Base-by-base conservation (phyloP, 2,113 vertebrate genomes). In the Anhinga anhinga region DNA sequence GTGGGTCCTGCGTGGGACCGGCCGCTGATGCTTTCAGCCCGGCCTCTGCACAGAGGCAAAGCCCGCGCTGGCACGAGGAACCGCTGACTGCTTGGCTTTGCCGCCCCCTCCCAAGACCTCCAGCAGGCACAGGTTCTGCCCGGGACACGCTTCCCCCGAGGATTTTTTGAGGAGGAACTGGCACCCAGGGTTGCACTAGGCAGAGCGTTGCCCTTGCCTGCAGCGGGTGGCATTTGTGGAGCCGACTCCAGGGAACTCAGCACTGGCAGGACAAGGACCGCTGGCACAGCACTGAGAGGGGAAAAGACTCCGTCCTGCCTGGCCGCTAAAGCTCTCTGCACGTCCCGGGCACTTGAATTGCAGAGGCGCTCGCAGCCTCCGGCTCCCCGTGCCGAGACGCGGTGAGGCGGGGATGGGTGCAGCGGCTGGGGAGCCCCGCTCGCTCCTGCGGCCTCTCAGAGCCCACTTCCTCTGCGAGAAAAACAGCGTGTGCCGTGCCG, bases 401-500 rank as follows among this genome's bases (percentile, higher is more conserved):
- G 8, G 42, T 5, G 12, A 61, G 74, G 14, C 5, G 3, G 53
- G 52, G 47, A 42, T 32, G 59, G n/a, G 22, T 4, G 49, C 25
- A 6, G 5, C 0, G 19, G 42, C 61, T 6, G 29, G 29, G 52
- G 29, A 74, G 70, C 27, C 40, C 49, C 15, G 14, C 50, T 45
- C 6, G 44, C 52, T 42, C 42, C 15, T 8, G 36, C 17, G 1
- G 50, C 52, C 18, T 25, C 42, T 23, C 25, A 6, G 52, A 30
- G 30, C 49, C 69, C n/a, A 4, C 52, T 25, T 38, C 72, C 62
- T 30, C 42, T 1, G 12, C 11, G 1, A 62, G 21, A 36, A 53
- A 42, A 50, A 2, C 45, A 20, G 12, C 4, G 0, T 2, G 8
- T 7, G 5, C 34, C 3, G 2, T 2, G 50, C 59, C 1, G 49